Conservation (phyloP, 1,140 invertebrate species). For the Hyphantria cunea region DNA sequence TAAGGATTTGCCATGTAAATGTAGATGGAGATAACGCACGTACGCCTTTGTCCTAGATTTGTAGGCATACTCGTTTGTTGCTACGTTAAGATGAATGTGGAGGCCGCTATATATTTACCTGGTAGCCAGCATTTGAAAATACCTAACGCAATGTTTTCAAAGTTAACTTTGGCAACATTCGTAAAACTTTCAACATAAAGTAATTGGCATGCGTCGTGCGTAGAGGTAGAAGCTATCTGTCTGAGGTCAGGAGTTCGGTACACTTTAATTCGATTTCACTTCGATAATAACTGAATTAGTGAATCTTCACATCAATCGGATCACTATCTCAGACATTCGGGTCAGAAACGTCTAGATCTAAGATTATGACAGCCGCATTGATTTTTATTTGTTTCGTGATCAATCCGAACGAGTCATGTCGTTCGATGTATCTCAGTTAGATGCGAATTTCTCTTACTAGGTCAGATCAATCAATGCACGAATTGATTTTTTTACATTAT, state of each 20-base stretch:
- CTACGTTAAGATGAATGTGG: no score
- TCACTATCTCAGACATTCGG: slow-evolving; percentile 69
- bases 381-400: slow-evolving; percentile 67
- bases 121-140: not conserved
- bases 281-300: slow-evolving; percentile 49
- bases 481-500: slow-evolving; percentile 31
- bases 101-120: no score
- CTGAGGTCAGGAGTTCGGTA: slow-evolving; percentile 18
- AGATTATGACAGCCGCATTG: slow-evolving; percentile 58
- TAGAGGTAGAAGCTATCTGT: not conserved
- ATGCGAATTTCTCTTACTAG: slow-evolving; percentile 41
- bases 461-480: slow-evolving; percentile 27
- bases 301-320: slow-evolving; percentile 71
- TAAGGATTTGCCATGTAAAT: no score
- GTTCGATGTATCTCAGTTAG: slow-evolving; percentile 45
- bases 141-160: not conserved
- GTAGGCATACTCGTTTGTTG: no score
- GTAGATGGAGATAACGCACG: no score
- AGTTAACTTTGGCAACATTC: not conserved
- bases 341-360: slow-evolving; percentile 67
- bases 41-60: no score
- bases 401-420: slow-evolving; percentile 68
- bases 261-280: slow-evolving; percentile 11
- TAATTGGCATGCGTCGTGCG: slow-evolving; percentile 25
- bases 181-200: slow-evolving; percentile 2